phyloP scores from a whole-genome alignment of 37 sponge, comb jelly and placozoan species.

The Halichondria panicea region DNA sequence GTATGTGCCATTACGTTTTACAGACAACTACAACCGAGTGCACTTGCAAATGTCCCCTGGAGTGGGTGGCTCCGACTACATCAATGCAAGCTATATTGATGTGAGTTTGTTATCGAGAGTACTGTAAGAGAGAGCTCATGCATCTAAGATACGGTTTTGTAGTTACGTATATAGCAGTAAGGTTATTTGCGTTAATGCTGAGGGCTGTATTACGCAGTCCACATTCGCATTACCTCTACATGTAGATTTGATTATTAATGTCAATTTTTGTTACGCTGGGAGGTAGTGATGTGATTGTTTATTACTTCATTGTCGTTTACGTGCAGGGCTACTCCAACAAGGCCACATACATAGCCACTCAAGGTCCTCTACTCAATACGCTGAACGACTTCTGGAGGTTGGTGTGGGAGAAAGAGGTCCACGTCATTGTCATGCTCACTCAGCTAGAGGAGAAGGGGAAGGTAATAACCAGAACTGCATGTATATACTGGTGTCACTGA shows the following conservation, averaged over 20 bases:
- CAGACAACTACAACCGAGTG: constrained; percentile 74
- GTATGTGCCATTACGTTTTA: no score
- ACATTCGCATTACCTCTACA: no score
- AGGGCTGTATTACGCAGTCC: no score
- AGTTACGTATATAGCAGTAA: no score
- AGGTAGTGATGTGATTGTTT: neutral
- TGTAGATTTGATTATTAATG: neutral
- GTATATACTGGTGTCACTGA: neutral
- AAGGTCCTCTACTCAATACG: constrained; percentile 71
- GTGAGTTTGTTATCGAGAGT: constrained; percentile 20
- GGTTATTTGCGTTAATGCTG: no score
- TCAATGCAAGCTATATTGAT: constrained; percentile 81
- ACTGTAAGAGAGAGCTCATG: no score
- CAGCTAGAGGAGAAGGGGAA: constrained; percentile 58
- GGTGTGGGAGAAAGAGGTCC: constrained; percentile 67
- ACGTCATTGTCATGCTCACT: constrained; percentile 76
- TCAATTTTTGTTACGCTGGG: neutral
- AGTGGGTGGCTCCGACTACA: constrained; percentile 80
- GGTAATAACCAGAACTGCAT: no score
- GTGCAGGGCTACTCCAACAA: constrained; percentile 54
- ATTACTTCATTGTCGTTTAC: no score
- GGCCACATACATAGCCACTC: constrained; percentile 71
- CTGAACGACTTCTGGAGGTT: constrained; percentile 84
- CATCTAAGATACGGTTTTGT: no score
- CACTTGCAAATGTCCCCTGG: constrained; percentile 53